These are phyloP conservation scores for Eulemur rubriventer DNA, from an alignment of 2,797 vertebrate genomes.

Conservation along the genomic window DNA sequence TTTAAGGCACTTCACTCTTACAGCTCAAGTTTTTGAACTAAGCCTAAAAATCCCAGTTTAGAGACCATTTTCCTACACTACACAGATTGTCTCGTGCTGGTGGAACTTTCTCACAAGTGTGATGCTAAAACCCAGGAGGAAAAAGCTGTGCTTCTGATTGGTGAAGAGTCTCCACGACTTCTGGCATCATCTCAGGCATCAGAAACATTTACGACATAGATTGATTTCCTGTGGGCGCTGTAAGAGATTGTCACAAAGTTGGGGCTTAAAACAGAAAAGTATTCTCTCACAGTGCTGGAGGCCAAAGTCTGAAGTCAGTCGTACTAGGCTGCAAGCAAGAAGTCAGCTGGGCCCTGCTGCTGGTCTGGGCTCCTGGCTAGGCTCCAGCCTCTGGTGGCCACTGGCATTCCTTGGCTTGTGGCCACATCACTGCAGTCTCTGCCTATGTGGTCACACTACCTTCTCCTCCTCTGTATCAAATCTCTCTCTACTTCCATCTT, in stretches of 20 bases:
- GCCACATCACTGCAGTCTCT: neutral
- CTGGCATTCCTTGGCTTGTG: neutral
- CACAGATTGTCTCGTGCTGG: neutral
- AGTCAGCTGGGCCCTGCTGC: neutral
- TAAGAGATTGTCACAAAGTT: neutral
- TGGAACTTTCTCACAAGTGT: neutral
- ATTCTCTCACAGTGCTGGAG: neutral
- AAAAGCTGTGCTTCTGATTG: neutral
- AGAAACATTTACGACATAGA: rapidly evolving
- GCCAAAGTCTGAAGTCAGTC: neutral
- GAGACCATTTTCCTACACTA: neutral
- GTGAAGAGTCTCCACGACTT: neutral
- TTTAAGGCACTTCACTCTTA: neutral
- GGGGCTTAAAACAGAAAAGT: neutral
- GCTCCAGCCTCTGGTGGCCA: neutral
- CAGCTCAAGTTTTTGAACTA: neutral
- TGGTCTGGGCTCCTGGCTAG: no score
- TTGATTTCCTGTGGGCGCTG: neutral
- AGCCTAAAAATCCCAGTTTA: neutral
- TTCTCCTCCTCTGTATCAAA: neutral
- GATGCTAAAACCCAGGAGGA: neutral
- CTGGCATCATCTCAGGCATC: neutral
- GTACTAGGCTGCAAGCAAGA: neutral
- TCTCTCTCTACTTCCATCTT: neutral
- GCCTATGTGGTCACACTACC: neutral